Evolutionary conservation across 2,113 vertebrate genomes (phyloP).

Genomic region (Tringa solitaria): DNA sequence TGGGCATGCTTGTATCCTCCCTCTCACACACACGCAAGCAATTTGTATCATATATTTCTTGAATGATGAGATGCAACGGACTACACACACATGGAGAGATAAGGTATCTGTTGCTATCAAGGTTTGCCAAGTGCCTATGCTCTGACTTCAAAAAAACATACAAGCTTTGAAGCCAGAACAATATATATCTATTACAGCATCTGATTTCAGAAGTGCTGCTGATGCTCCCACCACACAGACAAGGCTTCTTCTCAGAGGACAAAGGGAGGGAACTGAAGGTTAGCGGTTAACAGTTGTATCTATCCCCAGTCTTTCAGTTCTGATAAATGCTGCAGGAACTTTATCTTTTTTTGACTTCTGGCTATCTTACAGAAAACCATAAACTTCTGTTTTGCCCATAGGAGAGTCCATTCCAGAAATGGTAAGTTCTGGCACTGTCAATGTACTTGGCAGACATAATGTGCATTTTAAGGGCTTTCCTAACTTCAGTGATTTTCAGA

Average conservation of each 20-base stretch:
- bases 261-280: not conserved
- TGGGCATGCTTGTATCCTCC: not conserved
- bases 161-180: not conserved
- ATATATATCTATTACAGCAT: not conserved
- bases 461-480: not conserved
- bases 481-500: slow-evolving; percentile 2
- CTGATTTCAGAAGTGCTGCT: not conserved
- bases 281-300: not conserved
- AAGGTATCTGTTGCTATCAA: not conserved
- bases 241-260: not conserved
- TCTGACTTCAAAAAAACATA: not conserved
- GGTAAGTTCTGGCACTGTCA: not conserved
- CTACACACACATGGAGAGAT: accelerated
- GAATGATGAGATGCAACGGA: not conserved
- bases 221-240: not conserved
- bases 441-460: not conserved
- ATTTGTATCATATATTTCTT: not conserved
- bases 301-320: not conserved
- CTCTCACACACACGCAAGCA: not conserved
- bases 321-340: not conserved
- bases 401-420: not conserved
- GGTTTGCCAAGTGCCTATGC: not conserved
- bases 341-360: not conserved
- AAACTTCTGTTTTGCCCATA: not conserved
- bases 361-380: not conserved